Conservation (phyloP, 1,140 invertebrate genomes). For the Drosophila tani region DNA sequence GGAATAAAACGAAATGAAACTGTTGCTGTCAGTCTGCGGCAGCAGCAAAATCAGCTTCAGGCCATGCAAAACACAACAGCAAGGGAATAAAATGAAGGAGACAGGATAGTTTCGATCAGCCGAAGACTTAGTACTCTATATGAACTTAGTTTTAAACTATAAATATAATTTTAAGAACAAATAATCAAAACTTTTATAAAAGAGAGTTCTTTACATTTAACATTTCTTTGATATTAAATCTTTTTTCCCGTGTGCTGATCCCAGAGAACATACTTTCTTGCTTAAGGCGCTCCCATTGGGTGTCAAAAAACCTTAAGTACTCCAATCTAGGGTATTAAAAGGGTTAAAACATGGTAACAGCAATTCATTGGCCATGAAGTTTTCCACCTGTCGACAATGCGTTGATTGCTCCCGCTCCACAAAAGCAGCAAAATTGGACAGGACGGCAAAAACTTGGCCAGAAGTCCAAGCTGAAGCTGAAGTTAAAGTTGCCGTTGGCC, state of each 20-base stretch:
- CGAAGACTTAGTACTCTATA: conserved; percentile 8
- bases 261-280: neutral
- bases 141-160: neutral
- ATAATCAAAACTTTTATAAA: no score
- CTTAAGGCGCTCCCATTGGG: neutral
- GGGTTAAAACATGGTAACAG: conserved; percentile 24
- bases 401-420: conserved; percentile 73
- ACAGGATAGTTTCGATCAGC: neutral
- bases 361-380: conserved; percentile 77
- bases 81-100: conserved; percentile 10
- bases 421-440: conserved; percentile 20
- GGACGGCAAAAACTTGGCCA: conserved; percentile 6
- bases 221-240: neutral
- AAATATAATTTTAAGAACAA: neutral
- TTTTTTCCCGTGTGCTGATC: neutral
- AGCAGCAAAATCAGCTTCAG: conserved; percentile 55
- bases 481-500: conserved; percentile 30
- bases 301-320: neutral
- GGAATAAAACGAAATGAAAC: conserved; percentile 56
- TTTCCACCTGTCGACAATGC: conserved; percentile 79
- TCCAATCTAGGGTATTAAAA: conserved; percentile 7
- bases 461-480: conserved; percentile 10
- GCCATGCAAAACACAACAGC: conserved; percentile 45
- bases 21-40: conserved; percentile 67
- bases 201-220: no score